These are phyloP conservation scores for Darevskia mixta DNA, from an alignment of 2,797 vertebrate species.

Conservation along the genomic window DNA sequence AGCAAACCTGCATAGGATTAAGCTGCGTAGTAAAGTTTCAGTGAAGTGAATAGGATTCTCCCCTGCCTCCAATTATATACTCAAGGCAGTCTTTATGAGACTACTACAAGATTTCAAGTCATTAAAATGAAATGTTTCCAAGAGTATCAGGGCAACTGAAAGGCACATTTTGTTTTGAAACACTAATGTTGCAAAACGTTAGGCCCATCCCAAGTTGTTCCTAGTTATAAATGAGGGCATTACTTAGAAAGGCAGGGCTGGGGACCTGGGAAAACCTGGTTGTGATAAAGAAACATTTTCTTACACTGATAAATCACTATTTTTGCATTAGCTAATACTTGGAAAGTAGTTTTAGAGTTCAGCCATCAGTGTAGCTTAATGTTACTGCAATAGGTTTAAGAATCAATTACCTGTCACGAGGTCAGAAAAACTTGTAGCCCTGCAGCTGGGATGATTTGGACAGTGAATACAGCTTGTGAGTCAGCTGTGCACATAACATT, in stretches of 20 bases:
- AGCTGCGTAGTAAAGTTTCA: background rate
- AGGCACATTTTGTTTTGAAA: background rate
- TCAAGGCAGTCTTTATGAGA: background rate
- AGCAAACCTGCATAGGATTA: background rate
- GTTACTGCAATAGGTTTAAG: conserved; percentile 27
- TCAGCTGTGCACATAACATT: background rate
- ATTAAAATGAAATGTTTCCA: background rate
- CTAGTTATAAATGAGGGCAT: background rate
- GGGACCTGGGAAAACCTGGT: background rate
- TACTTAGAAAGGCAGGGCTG: background rate
- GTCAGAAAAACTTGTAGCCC: background rate
- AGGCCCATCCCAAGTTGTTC: background rate
- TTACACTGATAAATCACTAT: conserved; percentile 1
- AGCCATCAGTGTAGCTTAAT: background rate
- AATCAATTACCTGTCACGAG: background rate
- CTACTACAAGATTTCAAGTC: background rate
- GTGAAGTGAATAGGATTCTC: no score
- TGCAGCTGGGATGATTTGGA: background rate
- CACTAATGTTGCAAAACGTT: background rate
- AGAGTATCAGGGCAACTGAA: background rate
- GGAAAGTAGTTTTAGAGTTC: conserved; percentile 14
- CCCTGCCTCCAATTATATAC: no score
- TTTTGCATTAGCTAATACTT: conserved; percentile 36
- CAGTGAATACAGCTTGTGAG: background rate
- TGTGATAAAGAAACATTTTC: background rate